phyloP scores from a whole-genome alignment of 37 sponge, comb jelly and placozoan genomes.

The Eunapius fragilis region DNA sequence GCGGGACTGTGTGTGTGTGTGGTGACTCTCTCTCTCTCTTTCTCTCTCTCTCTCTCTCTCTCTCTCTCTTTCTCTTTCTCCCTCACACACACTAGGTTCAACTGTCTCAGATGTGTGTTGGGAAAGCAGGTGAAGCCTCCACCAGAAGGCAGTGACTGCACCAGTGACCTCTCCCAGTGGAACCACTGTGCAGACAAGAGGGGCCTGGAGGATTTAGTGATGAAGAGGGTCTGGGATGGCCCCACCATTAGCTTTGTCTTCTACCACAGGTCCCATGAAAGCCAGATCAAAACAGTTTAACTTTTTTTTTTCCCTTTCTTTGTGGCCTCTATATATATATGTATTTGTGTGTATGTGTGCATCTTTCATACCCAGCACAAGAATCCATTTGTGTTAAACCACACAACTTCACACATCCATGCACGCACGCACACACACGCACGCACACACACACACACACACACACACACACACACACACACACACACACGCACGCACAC shows the following conservation, averaged over 20 bases:
- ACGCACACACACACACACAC: slow-evolving; percentile 12
- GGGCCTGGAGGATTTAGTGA: slow-evolving; percentile 60
- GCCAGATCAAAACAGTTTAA: slow-evolving; percentile 61
- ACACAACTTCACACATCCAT: not conserved
- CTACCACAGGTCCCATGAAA: slow-evolving; percentile 86
- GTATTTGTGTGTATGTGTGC: not conserved
- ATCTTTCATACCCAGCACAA: not conserved
- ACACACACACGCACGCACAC: not conserved
- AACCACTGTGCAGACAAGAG: slow-evolving; percentile 78
- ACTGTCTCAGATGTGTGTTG: slow-evolving; percentile 83
- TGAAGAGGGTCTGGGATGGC: slow-evolving; percentile 74
- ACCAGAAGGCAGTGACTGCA: slow-evolving; percentile 72
- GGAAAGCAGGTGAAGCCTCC: slow-evolving; percentile 78
- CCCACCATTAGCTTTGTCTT: slow-evolving; percentile 80
- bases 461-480: not conserved
- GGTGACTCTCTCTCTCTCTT: too few species aligned
- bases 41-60: too few species aligned
- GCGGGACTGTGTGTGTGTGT: too few species aligned
- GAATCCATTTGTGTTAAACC: not conserved
- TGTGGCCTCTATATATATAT: not conserved
- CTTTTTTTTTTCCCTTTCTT: too few species aligned
- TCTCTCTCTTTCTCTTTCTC: not conserved
- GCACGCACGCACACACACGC: slow-evolving; percentile 12
- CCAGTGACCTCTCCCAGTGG: slow-evolving; percentile 87
- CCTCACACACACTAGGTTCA: slow-evolving; percentile 45